Evolutionary conservation across 2,113 vertebrate genomes (phyloP).

Genomic region (Corynorhinus townsendii): DNA sequence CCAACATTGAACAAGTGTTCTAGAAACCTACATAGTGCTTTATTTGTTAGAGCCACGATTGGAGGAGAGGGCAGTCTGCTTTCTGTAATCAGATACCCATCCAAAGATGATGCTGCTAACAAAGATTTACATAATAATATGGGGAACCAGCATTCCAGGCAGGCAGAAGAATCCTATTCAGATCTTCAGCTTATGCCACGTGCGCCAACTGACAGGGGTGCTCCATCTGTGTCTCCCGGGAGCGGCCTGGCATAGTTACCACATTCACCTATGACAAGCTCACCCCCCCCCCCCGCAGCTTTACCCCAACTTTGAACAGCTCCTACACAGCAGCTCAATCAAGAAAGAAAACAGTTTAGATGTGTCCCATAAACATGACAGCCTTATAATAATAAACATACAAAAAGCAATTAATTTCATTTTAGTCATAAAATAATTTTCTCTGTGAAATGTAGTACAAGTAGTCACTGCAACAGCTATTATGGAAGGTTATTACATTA

Average conservation of each 20-base stretch:
- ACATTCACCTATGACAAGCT: slow-evolving; percentile 46
- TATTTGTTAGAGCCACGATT: slow-evolving; percentile 71
- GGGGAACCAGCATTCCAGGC: slow-evolving; percentile 70
- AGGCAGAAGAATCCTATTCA: slow-evolving; percentile 51
- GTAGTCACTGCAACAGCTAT: slow-evolving; percentile 60
- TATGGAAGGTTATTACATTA: slow-evolving; percentile 74
- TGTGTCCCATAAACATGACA: slow-evolving; percentile 15
- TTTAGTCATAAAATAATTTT: slow-evolving; percentile 68
- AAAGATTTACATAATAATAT: slow-evolving; percentile 82
- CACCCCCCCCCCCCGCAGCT: background rate
- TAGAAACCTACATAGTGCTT: slow-evolving; percentile 60
- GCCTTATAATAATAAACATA: slow-evolving; percentile 62
- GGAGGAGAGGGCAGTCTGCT: slow-evolving; percentile 76
- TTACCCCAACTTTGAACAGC: background rate
- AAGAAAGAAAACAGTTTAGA: slow-evolving; percentile 41
- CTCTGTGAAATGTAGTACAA: slow-evolving; percentile 37
- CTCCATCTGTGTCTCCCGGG: slow-evolving; percentile 66
- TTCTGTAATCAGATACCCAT: slow-evolving; percentile 80
- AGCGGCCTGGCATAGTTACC: slow-evolving; percentile 34
- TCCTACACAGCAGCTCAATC: slow-evolving; percentile 16
- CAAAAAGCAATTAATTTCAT: slow-evolving; percentile 72
- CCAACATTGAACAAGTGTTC: slow-evolving; percentile 75
- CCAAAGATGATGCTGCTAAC: slow-evolving; percentile 78
- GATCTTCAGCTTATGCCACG: slow-evolving; percentile 60
- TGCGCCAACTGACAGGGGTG: slow-evolving; percentile 73